phyloP scores from a whole-genome alignment of 2,797 vertebrate genomes.

The Anguilla megastoma region DNA sequence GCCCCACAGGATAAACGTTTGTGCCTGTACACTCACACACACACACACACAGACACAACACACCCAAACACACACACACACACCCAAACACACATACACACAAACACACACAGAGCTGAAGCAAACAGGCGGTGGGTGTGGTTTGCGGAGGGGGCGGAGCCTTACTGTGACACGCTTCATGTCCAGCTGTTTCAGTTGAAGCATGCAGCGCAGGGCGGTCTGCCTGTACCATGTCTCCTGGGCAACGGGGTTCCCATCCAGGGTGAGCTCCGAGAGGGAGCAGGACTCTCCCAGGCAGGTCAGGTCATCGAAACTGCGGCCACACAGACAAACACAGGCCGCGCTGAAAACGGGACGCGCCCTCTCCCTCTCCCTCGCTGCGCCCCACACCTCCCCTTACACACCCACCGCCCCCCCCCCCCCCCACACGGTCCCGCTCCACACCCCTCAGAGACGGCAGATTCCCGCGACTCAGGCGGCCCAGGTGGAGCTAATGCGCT shows the following conservation, averaged over 20 bases:
- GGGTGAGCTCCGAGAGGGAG: constrained; percentile 91
- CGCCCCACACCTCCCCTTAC: not conserved
- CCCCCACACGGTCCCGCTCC: not conserved
- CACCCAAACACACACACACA: not conserved
- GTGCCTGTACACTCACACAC: not conserved
- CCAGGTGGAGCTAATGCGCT: not conserved
- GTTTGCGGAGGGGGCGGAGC: not conserved
- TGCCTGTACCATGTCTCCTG: constrained; percentile 99
- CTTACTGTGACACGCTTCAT: constrained; percentile 99
- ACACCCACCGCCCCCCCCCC: too few relatives aligned
- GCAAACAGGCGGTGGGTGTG: not conserved
- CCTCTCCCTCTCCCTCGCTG: not conserved
- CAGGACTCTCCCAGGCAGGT: constrained; percentile 84
- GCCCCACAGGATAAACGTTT: not conserved
- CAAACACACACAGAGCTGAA: constrained; percentile 26
- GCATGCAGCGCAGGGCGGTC: constrained; percentile 91
- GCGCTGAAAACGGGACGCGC: not conserved
- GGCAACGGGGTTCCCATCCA: constrained; percentile 99
- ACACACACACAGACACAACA: not conserved
- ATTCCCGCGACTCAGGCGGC: not conserved
- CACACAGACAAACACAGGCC: constrained; percentile 33
- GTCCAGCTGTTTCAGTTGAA: constrained; percentile 96
- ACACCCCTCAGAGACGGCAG: not conserved
- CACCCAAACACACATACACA: not conserved
- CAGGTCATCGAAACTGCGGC: constrained; percentile 87